A percentile compares a stretch with the other conserved stretches of the same genome.
Evolutionary conservation across 2,113 vertebrate species (phyloP).

Genomic region (Dryoscopus gambensis): DNA sequence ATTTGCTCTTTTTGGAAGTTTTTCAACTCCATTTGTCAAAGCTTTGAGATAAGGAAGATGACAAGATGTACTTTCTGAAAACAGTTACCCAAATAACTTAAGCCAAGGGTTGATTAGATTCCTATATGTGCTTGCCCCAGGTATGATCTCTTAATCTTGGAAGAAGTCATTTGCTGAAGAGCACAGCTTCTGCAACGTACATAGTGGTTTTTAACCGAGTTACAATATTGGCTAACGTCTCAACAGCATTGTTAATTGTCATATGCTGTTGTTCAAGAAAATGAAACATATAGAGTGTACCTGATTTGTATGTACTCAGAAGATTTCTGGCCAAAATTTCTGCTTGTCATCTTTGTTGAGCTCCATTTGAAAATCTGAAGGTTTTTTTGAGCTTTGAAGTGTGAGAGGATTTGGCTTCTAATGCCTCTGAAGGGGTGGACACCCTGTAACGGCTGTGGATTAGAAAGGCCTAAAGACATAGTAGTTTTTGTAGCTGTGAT

Average conservation of each 20-base stretch:
- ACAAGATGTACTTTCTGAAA: background rate
- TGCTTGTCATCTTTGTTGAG: background rate
- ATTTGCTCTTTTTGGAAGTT: background rate
- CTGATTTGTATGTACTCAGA: background rate
- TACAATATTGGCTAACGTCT: background rate
- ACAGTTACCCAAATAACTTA: background rate
- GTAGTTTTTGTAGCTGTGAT: background rate
- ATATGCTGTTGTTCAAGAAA: background rate
- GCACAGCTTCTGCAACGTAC: background rate
- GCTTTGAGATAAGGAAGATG: background rate
- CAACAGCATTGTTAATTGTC: background rate
- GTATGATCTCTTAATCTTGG: background rate
- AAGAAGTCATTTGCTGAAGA: background rate
- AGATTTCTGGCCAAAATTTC: background rate
- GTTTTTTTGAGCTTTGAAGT: background rate
- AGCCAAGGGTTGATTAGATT: background rate
- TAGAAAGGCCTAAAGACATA: background rate
- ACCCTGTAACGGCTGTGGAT: background rate
- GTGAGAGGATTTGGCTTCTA: background rate
- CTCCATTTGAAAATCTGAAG: background rate
- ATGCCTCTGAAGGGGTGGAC: background rate
- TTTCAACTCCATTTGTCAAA: background rate
- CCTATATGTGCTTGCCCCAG: background rate
- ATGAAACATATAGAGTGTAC: background rate
- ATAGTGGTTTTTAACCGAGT: background rate